Percentiles rank a stretch among this genome's conserved stretches.
Evolutionary conservation across 2,888 invertebrate species (phyloP).

Genomic region (Smittia aterrima): DNA sequence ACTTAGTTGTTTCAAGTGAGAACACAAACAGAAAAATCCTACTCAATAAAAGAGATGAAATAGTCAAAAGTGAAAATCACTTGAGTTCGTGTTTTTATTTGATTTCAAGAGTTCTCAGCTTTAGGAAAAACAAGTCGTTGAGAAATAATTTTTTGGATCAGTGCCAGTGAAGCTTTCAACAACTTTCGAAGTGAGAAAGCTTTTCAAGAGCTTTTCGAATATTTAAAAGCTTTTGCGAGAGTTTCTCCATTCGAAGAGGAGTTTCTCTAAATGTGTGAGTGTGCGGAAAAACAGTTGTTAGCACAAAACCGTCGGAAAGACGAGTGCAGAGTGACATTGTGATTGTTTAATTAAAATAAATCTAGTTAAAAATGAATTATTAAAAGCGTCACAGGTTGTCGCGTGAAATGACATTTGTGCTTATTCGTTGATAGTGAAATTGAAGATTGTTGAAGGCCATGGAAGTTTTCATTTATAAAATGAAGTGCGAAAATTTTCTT

Average conservation of each 20-base stretch:
- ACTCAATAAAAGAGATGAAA: conserved; percentile 6
- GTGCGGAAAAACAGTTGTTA: conserved; percentile 40
- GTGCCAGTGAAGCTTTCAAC: no score
- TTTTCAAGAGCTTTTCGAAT: background rate
- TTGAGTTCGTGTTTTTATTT: no score
- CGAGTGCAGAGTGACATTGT: conserved; percentile 32
- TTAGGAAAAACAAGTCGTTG: background rate
- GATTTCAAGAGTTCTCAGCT: no score
- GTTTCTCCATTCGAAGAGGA: background rate
- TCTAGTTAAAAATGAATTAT: conserved; percentile 30
- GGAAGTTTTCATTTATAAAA: conserved; percentile 37
- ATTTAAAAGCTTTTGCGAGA: background rate
- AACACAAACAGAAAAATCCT: conserved; percentile 11
- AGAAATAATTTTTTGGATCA: no score
- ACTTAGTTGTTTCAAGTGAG: background rate
- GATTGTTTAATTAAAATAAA: conserved; percentile 27
- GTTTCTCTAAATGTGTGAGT: conserved; percentile 11
- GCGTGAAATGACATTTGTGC: background rate
- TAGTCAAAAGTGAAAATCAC: background rate
- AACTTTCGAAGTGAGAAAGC: background rate
- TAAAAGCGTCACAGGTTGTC: conserved; percentile 12
- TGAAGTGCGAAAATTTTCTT: conserved; percentile 30
- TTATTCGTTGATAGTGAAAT: conserved; percentile 34
- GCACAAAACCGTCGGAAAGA: conserved; percentile 26
- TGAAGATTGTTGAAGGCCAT: background rate